Percentiles rank a stretch among this genome's conserved stretches.
Evolutionary conservation across 2,888 invertebrate genomes (phyloP).

Genomic region (Macrophya annulata): DNA sequence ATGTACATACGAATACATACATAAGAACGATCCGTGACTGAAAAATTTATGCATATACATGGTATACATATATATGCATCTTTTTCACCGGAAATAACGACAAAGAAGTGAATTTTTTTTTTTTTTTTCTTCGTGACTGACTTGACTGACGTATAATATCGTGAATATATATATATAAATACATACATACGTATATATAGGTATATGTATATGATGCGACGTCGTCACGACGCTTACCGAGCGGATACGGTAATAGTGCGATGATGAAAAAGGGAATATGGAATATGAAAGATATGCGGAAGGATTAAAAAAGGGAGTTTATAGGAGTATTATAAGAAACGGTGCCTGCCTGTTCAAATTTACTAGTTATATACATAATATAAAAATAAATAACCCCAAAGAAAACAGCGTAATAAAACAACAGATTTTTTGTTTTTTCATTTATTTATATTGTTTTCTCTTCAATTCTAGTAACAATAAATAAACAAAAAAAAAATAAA

Average conservation of each 20-base stretch:
- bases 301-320: not conserved
- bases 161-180: too few relatives aligned
- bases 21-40: conserved; percentile 12
- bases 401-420: not conserved
- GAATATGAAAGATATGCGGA: not conserved
- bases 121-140: not conserved
- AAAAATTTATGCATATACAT: conserved; percentile 36
- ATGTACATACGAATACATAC: not conserved
- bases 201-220: conserved; percentile 13
- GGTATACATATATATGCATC: not conserved
- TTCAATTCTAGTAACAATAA: not conserved
- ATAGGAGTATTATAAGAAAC: not conserved
- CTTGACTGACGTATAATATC: not conserved
- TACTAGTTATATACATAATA: not conserved
- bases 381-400: not conserved
- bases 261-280: not conserved
- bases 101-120: conserved; percentile 37
- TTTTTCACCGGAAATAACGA: conserved; percentile 36
- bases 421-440: not conserved
- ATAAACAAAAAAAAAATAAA: not conserved
- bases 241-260: not conserved
- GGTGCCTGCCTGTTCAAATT: not conserved
- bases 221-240: not conserved
- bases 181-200: too few relatives aligned
- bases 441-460: not conserved